Base-by-base conservation (phyloP, 1,140 invertebrate species). In the Olivierus martensii region DNA sequence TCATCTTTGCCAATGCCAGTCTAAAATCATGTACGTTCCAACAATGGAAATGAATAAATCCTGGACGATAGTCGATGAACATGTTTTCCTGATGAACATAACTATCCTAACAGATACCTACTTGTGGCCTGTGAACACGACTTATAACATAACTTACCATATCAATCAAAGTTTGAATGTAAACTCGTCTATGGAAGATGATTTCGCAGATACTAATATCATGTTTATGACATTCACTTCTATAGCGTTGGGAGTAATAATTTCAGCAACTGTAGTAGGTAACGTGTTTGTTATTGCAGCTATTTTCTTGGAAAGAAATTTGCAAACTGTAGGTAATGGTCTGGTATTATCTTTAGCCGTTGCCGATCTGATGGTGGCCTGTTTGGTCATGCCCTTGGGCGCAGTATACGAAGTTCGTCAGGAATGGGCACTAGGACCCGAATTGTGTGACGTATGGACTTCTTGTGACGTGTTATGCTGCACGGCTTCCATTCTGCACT, bases 241-340 rank as follows among this genome's bases (percentile, higher is more conserved):
- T 28, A 9, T 28, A 28, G 28, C 28, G 28, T 37, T 58, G 2
- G 56, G 52, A 3, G 42, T 58, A 17, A 44, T 58, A 3, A 58
- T 58, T 22, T 21, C 63, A 2, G 36, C 50, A 1, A 64, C 62
- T 2, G 39, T 77, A 12, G 66, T 77, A 4, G 91, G 91, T 19
- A 95, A 94, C 68, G 81, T 93, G 15, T 92, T 94, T 71, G 90
- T 94, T 46, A 91, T 95, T 71, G 82, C 84, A 14, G 89, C 90
- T 35, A 90, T 95, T 61, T 70, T 91, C 19, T 69, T 92, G 43
- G 90, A 95, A 67, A 73, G 86, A 49, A 87, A 90, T 66, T 71
- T 95, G 35, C 84, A 86, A 61, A 84, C 78, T 60, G 84, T 87
- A 6, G 84, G 85, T 36, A 90, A 89, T 67, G 87, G 88, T 69